Base-by-base conservation (phyloP, 2,888 invertebrate species). In the Caenorhabditis sulstoni region DNA sequence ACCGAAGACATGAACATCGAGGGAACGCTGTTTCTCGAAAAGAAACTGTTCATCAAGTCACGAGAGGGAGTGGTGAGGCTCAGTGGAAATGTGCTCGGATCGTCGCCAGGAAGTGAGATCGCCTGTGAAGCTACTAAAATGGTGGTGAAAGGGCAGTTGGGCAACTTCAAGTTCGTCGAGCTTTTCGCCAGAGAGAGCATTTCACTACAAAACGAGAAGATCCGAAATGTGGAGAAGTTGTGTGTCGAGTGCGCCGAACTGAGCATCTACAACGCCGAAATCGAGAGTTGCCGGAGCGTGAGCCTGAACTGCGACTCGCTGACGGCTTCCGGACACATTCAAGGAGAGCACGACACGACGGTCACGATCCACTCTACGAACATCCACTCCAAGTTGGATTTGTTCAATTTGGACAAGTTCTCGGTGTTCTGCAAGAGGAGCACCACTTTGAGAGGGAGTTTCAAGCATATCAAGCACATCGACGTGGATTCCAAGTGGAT, bases 81-180 rank as follows among this genome's bases (percentile, higher is more conserved):
- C 9, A 71, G 29, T 18, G 85, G 83, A 20, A 55, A 75, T 5
- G 71, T 85, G 22, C 64, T 84, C 11, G 85, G 85, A 20, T 78
- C 82, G 1, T 76, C 81, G 0, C 58, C 71, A 5, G 58, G 37
- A 8, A 81, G 81, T 66, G 85, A 85, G 52, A 35, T 85, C 37
- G 77, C 76, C 0, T 68, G 83, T 45, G 85, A 85, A 53, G 64
- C 77, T 1, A 67, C 55, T 8, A 67, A 75, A 29, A 47, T 84
- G 52, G 41, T 65, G 0, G 66, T 84, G 5, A 70, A 73, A 29
- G 83, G 82, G 18, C 81, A 80, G 35, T 23, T 85, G 5, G 80
- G 83, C 11, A 84, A 81, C 55, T 71, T 85, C 39, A 81, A 83
- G 41, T 85, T 83, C 55, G 61, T 82, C n/a, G 85, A 83, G 20